phyloP scores from a whole-genome alignment of 2,113 vertebrate species.

The Cryptotis parvus region DNA sequence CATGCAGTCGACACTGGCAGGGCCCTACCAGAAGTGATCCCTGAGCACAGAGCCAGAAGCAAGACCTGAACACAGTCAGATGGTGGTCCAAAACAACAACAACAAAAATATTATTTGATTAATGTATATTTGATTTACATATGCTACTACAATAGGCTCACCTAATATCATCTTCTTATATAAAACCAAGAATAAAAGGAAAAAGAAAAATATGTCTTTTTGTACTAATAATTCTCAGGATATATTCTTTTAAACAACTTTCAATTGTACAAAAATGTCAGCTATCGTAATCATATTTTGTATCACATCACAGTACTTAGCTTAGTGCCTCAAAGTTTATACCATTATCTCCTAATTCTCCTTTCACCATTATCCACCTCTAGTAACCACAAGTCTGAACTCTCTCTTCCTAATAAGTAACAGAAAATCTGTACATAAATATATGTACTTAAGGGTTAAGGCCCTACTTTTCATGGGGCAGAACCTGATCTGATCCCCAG shows the following conservation, averaged over 20 bases:
- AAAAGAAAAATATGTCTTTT: not conserved
- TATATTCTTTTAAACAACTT: not conserved
- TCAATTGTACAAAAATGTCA: not conserved
- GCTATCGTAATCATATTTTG: not conserved
- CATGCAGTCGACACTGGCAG: too few species aligned
- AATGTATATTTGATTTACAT: too few species aligned
- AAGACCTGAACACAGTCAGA: too few species aligned
- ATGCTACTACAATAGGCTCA: not conserved
- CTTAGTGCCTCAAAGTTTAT: not conserved
- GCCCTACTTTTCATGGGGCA: too few species aligned
- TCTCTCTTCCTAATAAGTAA: not conserved
- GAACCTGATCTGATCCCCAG: too few species aligned
- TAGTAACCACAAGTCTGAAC: not conserved
- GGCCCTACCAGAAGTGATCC: too few species aligned
- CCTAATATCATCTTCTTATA: not conserved
- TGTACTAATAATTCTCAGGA: not conserved
- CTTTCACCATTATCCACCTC: not conserved
- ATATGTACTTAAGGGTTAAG: too few species aligned
- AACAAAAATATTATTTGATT: not conserved
- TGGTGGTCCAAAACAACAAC: too few species aligned
- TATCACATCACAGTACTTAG: not conserved
- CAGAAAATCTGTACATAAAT: too few species aligned
- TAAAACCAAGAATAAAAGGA: not conserved
- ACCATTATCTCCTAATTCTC: not conserved
- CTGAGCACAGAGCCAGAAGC: too few species aligned